A percentile compares a stretch with the other conserved stretches of the same genome.
Conservation (phyloP, 2,797 vertebrate species). For the Channa striata region DNA sequence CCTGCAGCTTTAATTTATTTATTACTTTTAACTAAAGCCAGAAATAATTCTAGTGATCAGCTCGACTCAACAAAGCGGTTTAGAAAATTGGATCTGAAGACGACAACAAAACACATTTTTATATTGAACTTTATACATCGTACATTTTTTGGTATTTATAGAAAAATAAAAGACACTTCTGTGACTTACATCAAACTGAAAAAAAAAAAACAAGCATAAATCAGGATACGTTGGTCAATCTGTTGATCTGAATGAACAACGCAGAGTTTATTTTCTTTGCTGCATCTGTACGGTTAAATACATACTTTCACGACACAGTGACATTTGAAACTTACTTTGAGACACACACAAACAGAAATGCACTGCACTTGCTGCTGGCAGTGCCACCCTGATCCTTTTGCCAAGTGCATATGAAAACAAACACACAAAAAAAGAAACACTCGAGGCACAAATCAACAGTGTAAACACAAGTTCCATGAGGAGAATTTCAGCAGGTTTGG, state of each 20-base stretch:
- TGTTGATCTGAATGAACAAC: constrained; percentile 6
- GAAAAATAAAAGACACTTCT: constrained; percentile 66
- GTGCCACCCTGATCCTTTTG: background rate
- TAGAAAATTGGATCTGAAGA: too few relatives aligned
- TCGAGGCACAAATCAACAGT: background rate
- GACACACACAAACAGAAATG: too few relatives aligned
- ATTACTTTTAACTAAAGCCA: constrained; percentile 27
- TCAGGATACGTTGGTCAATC: constrained; percentile 14
- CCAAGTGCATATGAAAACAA: background rate
- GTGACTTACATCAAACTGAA: constrained; percentile 15
- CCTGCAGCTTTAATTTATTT: constrained; percentile 35
- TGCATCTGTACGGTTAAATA: background rate
- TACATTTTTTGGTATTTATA: constrained; percentile 39
- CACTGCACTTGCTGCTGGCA: background rate
- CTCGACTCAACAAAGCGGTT: background rate
- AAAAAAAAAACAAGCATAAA: constrained; percentile 34
- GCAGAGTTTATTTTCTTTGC: background rate
- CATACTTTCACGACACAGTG: background rate
- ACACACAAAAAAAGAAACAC: constrained; percentile 11
- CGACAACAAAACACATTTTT: constrained; percentile 6
- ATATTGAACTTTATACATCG: constrained; percentile 16
- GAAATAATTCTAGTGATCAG: constrained; percentile 28
- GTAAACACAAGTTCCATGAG: background rate
- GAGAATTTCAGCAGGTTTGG: too few relatives aligned
- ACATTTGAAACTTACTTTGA: too few relatives aligned